Percentiles rank a stretch among this genome's conserved stretches.
Evolutionary conservation across 2,797 vertebrate genomes (phyloP).

Genomic region (Corythornis leucogaster): DNA sequence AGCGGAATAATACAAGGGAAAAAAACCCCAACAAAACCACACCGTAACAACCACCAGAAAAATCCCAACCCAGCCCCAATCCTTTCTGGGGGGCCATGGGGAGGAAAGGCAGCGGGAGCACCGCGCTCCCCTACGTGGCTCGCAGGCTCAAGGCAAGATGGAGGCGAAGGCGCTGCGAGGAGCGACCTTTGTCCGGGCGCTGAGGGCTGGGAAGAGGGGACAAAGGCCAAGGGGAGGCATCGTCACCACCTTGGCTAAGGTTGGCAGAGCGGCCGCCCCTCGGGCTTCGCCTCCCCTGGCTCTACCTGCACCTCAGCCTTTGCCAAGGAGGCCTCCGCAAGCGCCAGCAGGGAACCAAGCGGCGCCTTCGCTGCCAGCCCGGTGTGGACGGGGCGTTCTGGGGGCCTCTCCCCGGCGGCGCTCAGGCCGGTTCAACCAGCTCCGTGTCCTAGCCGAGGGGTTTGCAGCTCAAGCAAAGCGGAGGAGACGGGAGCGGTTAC

Average conservation of each 20-base stretch:
- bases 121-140: rapidly evolving
- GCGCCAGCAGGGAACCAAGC: constrained; percentile 41
- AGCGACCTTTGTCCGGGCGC: neutral
- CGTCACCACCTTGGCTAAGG: neutral
- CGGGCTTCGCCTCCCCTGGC: neutral
- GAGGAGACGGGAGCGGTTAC: neutral
- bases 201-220: constrained; percentile 3
- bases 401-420: neutral
- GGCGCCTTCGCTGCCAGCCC: neutral
- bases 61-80: neutral
- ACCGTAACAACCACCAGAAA: neutral
- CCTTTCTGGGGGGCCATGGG: neutral
- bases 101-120: neutral
- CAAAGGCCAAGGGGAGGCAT: neutral
- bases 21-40: neutral
- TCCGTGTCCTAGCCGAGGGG: rapidly evolving
- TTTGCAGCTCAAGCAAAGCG: neutral
- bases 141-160: neutral
- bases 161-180: neutral
- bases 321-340: constrained; percentile 32
- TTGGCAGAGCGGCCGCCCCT: neutral
- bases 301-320: constrained; percentile 11
- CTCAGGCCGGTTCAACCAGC: neutral
- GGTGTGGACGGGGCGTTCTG: too few species aligned
- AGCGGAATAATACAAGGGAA: neutral